Evolutionary conservation across 2,888 invertebrate species (phyloP), one percentile per base, ranked within the genome.

Genomic region (Notocelia uddmanniana): DNA sequence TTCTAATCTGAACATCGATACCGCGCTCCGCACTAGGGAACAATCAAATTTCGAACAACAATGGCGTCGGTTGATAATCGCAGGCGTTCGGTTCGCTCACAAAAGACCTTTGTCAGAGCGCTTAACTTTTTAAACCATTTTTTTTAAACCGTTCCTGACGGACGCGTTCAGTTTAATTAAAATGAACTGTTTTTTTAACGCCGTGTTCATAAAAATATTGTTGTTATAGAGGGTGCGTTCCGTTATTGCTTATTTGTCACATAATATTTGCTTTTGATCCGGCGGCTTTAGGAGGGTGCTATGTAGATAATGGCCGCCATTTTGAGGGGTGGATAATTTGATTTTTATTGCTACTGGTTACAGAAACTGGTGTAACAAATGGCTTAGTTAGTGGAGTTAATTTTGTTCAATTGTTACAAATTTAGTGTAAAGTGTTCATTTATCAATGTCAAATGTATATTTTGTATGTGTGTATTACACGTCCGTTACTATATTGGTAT

Each of bases 161-260:
- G 79, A 77, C 80, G 84, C 83, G 83, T 83, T 89, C 88, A 82
- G 83, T 91, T 89, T 89, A 90, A 93, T 92, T 92, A 91, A 93
- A 93, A 88, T 85, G 79, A 83, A 80, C 83, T 83, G 81, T 82
- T 54, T 83, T 55, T 83, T 83, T 81, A 64, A 68, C 75, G 82
- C 78, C 81, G 83, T 31, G 89, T 89, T 87, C 89, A 92, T 93
- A 91, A 92, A 90, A 92, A 91, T 92, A 91, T 91, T 88, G 91
- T 89, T 89, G 83, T 86, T 79, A 74, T n/a, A 59, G 66, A 66
- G 64, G 70, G 70, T 69, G 50, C 41, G 55, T 68, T 72, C 76
- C 79, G 78, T 82, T 86, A 83, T 64, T 64, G 64, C 64, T 64
- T 64, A 64, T 87, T 86, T 85, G 83, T 78, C 78, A 82, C 81